A percentile compares a stretch with the other conserved stretches of the same genome.
phyloP scores from a whole-genome alignment of 2,113 vertebrate species.

The Xyrauchen texanus region DNA sequence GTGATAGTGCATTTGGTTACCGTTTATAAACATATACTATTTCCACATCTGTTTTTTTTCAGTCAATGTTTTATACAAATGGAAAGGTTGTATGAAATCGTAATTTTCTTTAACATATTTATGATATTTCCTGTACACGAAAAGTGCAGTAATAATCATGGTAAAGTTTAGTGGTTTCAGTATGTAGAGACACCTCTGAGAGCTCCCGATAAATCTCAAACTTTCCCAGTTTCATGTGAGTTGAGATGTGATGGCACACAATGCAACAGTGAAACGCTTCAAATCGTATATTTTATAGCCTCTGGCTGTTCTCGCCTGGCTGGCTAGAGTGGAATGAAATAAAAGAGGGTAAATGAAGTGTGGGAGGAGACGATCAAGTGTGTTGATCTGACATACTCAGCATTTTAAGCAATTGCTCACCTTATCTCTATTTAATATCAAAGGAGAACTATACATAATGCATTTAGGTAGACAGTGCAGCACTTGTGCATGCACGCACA shows the following conservation, averaged over 20 bases:
- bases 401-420: slow-evolving; percentile 8
- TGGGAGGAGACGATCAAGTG: slow-evolving; percentile 10
- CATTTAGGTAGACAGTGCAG: not conserved
- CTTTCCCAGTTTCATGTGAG: not conserved
- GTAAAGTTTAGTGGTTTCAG: too few relatives aligned
- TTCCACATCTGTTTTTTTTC: too few relatives aligned
- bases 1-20: too few relatives aligned
- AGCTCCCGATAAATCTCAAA: too few relatives aligned
- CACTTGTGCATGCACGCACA: slow-evolving; percentile 1
- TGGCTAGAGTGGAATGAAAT: slow-evolving; percentile 11
- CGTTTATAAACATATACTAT: too few relatives aligned
- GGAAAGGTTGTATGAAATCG: too few relatives aligned
- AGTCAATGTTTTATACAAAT: too few relatives aligned
- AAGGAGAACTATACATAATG: not conserved
- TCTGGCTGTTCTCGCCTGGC: slow-evolving; percentile 9
- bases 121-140: too few relatives aligned
- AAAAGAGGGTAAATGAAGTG: slow-evolving; percentile 23
- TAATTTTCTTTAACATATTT: too few relatives aligned
- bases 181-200: too few relatives aligned
- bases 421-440: slow-evolving; percentile 17
- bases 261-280: not conserved
- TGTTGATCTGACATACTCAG: slow-evolving; percentile 15
- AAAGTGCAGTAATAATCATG: too few relatives aligned
- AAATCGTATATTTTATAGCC: not conserved
- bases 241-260: not conserved